Evolutionary conservation across 2,113 vertebrate species (phyloP).

Genomic region (Gallinago jamesoni): DNA sequence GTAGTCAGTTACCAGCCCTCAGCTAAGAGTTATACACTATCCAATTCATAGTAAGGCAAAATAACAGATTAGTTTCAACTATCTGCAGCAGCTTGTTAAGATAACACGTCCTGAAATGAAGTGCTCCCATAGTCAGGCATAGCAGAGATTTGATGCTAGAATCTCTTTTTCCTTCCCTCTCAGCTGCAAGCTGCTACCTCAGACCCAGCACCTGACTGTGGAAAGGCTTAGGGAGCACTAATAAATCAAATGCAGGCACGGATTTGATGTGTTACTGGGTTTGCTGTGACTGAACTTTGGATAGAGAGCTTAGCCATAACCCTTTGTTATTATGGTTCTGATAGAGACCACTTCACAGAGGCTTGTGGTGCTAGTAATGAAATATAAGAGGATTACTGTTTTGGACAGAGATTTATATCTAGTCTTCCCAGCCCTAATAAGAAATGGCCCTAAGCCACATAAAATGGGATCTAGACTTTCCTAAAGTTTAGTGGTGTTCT

Average conservation of each 20-base stretch:
- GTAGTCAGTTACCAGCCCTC: neutral
- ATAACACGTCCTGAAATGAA: neutral
- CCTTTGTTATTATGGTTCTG: conserved; percentile 12
- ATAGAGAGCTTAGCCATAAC: conserved; percentile 40
- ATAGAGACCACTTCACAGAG: conserved; percentile 26
- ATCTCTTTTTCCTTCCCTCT: neutral
- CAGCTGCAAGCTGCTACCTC: neutral
- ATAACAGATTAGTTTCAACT: conserved; percentile 1
- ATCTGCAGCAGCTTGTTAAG: conserved; percentile 14
- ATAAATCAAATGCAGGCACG: conserved; percentile 35
- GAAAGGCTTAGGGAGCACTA: neutral
- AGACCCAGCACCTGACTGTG: neutral
- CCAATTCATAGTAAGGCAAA: neutral
- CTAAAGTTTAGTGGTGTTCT: conserved; percentile 3
- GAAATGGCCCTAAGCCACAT: conserved; percentile 14
- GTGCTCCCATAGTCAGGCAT: neutral
- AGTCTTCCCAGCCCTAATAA: conserved; percentile 34
- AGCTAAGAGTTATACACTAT: neutral
- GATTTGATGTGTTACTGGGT: conserved; percentile 21
- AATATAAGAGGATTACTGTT: conserved; percentile 52
- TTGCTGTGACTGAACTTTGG: conserved; percentile 25
- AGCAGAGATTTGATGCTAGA: neutral
- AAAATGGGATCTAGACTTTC: conserved; percentile 25
- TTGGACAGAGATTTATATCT: conserved; percentile 59
- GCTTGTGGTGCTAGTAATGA: conserved; percentile 37